These are phyloP conservation scores for Spilogale gracilis DNA, from an alignment of 2,113 vertebrate species.

Conservation along the genomic window DNA sequence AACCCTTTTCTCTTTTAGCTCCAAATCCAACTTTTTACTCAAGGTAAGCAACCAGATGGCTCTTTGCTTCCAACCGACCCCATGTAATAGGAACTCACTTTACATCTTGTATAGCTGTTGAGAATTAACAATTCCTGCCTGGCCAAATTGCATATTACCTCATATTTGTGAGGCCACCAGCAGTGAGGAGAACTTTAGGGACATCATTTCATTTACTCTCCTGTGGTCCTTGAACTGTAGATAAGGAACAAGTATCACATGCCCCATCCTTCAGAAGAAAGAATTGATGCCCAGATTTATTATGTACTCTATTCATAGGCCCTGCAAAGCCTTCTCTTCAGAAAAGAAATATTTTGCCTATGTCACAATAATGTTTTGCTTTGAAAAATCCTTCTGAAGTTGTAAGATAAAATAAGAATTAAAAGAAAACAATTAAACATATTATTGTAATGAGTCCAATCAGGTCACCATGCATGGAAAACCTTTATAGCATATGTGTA, in stretches of 20 bases:
- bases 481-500: neutral
- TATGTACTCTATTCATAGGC: neutral
- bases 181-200: conserved; percentile 11
- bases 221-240: neutral
- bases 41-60: conserved; percentile 53
- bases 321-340: neutral
- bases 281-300: neutral
- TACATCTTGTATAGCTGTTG: neutral
- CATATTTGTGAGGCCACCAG: neutral
- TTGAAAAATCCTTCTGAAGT: conserved; percentile 24
- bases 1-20: neutral
- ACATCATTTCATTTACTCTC: conserved; percentile 24
- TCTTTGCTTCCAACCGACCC: neutral
- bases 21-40: conserved; percentile 22
- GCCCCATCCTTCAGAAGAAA: neutral
- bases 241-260: neutral
- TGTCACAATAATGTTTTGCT: neutral
- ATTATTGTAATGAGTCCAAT: neutral
- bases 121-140: conserved; percentile 20
- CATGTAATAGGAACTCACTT: neutral
- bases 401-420: conserved; percentile 3
- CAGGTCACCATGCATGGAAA: neutral
- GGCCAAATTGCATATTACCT: neutral
- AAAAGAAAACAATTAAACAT: neutral
- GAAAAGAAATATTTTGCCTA: neutral